A percentile compares a stretch with the other conserved stretches of the same genome.
phyloP scores from a whole-genome alignment of 2,888 invertebrate species.

The Zele albiditarsus region DNA sequence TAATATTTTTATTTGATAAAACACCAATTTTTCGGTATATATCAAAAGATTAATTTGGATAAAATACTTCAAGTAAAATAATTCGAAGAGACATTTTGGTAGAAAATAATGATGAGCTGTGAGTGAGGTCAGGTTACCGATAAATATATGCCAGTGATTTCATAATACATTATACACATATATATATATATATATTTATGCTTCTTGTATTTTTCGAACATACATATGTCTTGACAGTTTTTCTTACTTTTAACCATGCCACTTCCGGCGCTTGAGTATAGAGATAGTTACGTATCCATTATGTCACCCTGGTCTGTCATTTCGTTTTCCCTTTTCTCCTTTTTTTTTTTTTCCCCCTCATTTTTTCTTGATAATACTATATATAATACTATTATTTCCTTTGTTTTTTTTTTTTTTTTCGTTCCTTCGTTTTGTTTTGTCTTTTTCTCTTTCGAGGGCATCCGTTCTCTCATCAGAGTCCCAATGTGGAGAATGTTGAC shows the following conservation, averaged over 20 bases:
- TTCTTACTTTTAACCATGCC: constrained; percentile 31
- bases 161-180: constrained; percentile 3
- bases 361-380: too few species aligned
- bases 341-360: constrained; percentile 40
- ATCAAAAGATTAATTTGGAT: neutral
- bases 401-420: constrained; percentile 26
- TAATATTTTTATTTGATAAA: neutral
- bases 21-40: neutral
- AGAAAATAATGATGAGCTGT: neutral
- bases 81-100: neutral
- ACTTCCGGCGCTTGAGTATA: constrained; percentile 47
- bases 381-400: too few species aligned
- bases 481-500: neutral
- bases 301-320: constrained; percentile 60
- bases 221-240: neutral
- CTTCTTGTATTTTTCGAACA: constrained; percentile 2
- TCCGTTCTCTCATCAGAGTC: constrained; percentile 41
- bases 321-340: constrained; percentile 48
- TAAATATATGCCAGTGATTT: constrained; percentile 17
- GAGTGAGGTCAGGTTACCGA: constrained; percentile 33
- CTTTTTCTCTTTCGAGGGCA: constrained; percentile 43
- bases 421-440: constrained; percentile 21
- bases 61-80: neutral
- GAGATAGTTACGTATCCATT: constrained; percentile 56
- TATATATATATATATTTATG: constrained; percentile 5